Evolutionary conservation across 2,113 vertebrate genomes (phyloP), one percentile per base, ranked within the genome.

Genomic region (Shinisaurus crocodilurus): DNA sequence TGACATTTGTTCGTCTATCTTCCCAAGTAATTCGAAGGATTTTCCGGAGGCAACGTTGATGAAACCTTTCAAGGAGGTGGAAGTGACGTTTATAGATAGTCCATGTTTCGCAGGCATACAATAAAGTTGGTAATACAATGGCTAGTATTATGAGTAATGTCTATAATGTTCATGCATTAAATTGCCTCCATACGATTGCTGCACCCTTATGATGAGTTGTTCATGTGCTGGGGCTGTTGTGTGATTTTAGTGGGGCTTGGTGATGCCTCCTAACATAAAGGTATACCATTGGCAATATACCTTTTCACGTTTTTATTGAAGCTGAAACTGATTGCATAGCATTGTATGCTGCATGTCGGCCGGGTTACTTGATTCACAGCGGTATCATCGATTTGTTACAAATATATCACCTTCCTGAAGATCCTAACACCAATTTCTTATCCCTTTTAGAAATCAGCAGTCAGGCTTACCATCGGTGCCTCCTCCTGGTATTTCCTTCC

Each of bases 391-490:
- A 77, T 65, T 84, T 84, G 25, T 86, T 54, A 20, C 34, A 88
- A 82, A 77, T 76, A 76, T 77, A 85, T 77, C 88, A 54, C 76
- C 60, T 81, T 80, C 87, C 37, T 32, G 54, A 63, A 70, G 76
- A 81, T 37, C 63, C 76, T 48, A 81, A 50, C 86, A 80, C 43
- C 32, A 65, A 76, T 76, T 76, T 84, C 37, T 84, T 80, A 88
- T 27, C 43, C 34, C 6, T 70, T 81, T 69, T 37, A 40, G 34
- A 20, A 69, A 88, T 18, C 72, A 50, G 70, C 54, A 77, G 82
- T 84, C 13, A n/a, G 32, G 37, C 91, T 92, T 88, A 90, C 57
- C 8, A 29, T 88, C 69, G 0, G 3, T 3, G 83, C 1, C 1
- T 75, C 10, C 2, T 70, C 5, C 16, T 70, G 5, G 0, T 76